Conservation (phyloP, 2,888 invertebrate genomes). For the Diadegma fenestrale region DNA sequence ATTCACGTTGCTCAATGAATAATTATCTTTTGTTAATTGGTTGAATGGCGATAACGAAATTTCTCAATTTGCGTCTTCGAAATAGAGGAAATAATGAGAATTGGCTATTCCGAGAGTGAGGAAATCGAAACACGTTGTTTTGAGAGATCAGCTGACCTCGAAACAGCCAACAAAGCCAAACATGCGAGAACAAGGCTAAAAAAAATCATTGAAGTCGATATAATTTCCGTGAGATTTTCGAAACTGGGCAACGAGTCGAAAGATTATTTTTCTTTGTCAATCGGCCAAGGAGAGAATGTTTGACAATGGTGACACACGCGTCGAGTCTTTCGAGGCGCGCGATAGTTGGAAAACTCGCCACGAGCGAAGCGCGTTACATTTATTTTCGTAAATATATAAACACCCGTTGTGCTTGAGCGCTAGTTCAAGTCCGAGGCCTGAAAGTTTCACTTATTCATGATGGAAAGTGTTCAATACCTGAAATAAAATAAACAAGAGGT, state of each 20-base stretch:
- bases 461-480: background rate
- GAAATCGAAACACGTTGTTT: constrained; percentile 51
- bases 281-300: constrained; percentile 3
- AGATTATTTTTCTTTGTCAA: constrained; percentile 7
- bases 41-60: background rate
- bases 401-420: background rate
- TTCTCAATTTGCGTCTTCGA: background rate
- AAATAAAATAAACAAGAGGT: background rate
- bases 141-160: constrained; percentile 40
- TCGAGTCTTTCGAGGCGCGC: background rate
- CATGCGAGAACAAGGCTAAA: background rate
- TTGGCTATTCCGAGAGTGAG: constrained; percentile 53
- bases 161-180: constrained; percentile 45
- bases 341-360: constrained; percentile 3
- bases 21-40: background rate
- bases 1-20: background rate
- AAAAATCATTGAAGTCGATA: constrained; percentile 5
- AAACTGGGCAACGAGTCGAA: background rate
- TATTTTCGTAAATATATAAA: constrained; percentile 11
- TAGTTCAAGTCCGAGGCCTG: constrained; percentile 25
- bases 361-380: background rate
- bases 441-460: constrained; percentile 18
- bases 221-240: constrained; percentile 20
- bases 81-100: constrained; percentile 4
- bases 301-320: constrained; percentile 12